A percentile compares a stretch with the other conserved stretches of the same genome.
Conservation (phyloP, 2,797 vertebrate species). For the Oreortyx pictus region DNA sequence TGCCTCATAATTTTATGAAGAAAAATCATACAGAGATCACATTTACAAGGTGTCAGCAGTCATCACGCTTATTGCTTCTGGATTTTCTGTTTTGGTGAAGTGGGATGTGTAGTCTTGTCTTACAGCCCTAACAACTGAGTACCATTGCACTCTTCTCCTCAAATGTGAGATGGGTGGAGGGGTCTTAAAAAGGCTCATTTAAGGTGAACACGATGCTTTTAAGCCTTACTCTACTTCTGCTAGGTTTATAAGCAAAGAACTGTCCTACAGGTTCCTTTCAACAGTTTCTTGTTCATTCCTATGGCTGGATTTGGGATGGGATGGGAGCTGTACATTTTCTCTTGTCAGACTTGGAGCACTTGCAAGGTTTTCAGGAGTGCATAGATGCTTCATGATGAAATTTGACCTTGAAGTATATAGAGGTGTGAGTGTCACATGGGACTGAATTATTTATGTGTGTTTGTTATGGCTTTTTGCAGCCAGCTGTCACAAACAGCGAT, state of each 20-base stretch:
- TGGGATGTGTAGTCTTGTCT: not conserved
- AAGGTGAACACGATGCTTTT: not conserved
- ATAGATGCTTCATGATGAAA: not conserved
- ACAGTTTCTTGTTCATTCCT: not conserved
- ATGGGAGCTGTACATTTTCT: not conserved
- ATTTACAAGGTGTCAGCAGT: not conserved
- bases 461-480: conserved; percentile 79
- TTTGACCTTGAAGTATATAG: not conserved
- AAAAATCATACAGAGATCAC: not conserved
- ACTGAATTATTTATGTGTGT: not conserved
- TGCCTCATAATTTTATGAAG: not conserved
- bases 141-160: not conserved
- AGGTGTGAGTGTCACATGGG: not conserved
- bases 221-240: not conserved
- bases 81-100: not conserved
- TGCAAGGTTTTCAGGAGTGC: not conserved
- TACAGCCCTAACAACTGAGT: not conserved
- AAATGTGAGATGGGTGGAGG: not conserved
- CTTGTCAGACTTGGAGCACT: not conserved
- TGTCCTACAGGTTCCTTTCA: not conserved
- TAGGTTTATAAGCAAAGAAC: not conserved
- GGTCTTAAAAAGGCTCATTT: not conserved
- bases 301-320: not conserved
- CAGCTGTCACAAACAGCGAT: conserved; percentile 93
- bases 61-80: not conserved